Evolutionary conservation across 2,888 invertebrate genomes (phyloP).

Genomic region (Pristionchus arcanus): DNA sequence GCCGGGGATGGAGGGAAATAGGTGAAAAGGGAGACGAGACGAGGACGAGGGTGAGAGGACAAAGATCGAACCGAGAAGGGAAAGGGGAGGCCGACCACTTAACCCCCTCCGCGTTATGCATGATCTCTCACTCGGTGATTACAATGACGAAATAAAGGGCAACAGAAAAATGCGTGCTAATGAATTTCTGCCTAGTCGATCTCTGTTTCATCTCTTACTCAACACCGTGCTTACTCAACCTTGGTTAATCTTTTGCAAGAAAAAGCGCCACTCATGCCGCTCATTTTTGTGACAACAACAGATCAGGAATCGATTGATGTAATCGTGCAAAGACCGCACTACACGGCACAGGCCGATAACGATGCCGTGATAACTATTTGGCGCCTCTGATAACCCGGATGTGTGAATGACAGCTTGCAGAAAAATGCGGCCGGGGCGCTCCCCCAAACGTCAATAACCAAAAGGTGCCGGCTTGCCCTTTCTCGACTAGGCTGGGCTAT

Average conservation of each 20-base stretch:
- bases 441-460: neutral
- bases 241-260: neutral
- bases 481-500: neutral
- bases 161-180: neutral
- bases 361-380: neutral
- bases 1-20: slow-evolving; percentile 6
- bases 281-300: neutral
- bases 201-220: neutral
- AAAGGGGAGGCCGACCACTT: neutral
- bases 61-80: slow-evolving; percentile 20
- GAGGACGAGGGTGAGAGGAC: neutral
- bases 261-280: neutral
- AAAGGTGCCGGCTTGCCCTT: neutral
- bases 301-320: neutral
- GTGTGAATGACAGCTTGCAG: slow-evolving; percentile 9
- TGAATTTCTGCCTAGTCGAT: neutral
- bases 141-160: slow-evolving; percentile 2
- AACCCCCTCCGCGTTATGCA: neutral
- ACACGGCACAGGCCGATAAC: neutral
- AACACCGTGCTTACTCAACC: neutral
- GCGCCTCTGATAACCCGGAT: neutral
- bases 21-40: neutral
- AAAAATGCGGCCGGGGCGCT: neutral
- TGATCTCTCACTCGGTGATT: neutral
- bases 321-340: neutral